A percentile compares a stretch with the other conserved stretches of the same genome.
phyloP scores from a whole-genome alignment of 2,797 vertebrate genomes.

The Hippopotamyrus pictus region DNA sequence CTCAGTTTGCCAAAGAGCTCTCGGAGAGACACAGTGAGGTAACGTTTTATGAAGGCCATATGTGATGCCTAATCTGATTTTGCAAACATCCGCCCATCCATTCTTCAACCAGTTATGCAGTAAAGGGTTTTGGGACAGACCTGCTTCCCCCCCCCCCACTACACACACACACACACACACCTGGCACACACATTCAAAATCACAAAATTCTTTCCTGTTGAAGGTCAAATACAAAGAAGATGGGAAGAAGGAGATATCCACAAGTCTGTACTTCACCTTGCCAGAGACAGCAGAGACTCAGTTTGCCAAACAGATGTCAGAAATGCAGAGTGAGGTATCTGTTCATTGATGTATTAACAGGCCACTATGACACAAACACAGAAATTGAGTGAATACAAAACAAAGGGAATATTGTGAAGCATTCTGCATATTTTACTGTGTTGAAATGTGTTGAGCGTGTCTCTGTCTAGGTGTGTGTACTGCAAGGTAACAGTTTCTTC shows the following conservation, averaged over 20 bases:
- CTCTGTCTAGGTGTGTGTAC: not conserved
- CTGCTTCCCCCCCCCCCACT: not conserved
- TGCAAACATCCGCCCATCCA: not conserved
- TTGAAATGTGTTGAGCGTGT: not conserved
- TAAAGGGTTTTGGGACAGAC: not conserved
- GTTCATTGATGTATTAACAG: not conserved
- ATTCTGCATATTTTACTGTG: not conserved
- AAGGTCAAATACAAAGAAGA: conserved; percentile 76
- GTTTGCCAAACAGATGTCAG: conserved; percentile 51
- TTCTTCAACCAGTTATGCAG: not conserved
- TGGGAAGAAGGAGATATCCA: conserved; percentile 37
- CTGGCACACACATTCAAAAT: not conserved
- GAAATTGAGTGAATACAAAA: not conserved
- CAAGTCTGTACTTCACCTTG: conserved; percentile 53
- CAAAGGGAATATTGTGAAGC: not conserved
- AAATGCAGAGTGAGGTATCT: conserved; percentile 69
- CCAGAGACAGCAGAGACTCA: conserved; percentile 54
- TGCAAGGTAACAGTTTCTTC: not conserved
- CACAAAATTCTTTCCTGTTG: not conserved
- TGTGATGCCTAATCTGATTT: not conserved
- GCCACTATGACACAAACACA: not conserved
- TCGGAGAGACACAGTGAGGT: conserved; percentile 71
- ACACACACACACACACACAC: not conserved
- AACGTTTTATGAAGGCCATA: conserved; percentile 4
- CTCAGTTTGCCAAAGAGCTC: conserved; percentile 45